Evolutionary conservation across 2,888 invertebrate genomes (phyloP).

Genomic region (Trileptium ribeirensis): DNA sequence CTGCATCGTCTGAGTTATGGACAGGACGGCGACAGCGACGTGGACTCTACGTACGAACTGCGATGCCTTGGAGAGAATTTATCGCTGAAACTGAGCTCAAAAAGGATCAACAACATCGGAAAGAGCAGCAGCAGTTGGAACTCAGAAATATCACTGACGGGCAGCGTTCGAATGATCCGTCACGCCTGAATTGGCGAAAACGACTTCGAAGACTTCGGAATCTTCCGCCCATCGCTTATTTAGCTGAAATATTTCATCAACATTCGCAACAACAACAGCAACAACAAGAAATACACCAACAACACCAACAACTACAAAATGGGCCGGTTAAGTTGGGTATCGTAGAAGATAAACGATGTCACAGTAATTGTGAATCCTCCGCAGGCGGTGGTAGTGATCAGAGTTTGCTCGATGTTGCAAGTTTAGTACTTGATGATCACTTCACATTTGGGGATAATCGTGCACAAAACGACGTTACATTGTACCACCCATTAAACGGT

Average conservation of each 20-base stretch:
- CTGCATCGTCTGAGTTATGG: too few relatives aligned
- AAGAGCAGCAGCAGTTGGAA: neutral
- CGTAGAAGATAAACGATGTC: neutral
- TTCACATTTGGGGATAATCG: neutral
- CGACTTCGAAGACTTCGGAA: neutral
- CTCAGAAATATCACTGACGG: neutral
- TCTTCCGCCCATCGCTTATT: too few relatives aligned
- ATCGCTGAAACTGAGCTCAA: neutral
- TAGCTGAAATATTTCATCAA: neutral
- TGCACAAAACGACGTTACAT: neutral
- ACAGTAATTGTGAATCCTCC: neutral
- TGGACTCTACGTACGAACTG: too few relatives aligned
- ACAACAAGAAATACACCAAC: too few relatives aligned
- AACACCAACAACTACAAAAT: too few relatives aligned
- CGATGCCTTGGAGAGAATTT: too few relatives aligned
- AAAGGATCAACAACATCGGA: neutral
- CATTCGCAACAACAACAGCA: too few relatives aligned
- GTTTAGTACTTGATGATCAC: neutral
- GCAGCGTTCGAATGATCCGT: neutral
- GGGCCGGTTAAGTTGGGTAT: too few relatives aligned
- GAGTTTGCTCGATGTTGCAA: neutral
- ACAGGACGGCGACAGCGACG: too few relatives aligned
- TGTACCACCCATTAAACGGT: neutral
- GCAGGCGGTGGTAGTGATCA: neutral
- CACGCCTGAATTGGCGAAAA: neutral